phyloP scores from a whole-genome alignment of 2,888 invertebrate genomes.

The Homarus gammarus region DNA sequence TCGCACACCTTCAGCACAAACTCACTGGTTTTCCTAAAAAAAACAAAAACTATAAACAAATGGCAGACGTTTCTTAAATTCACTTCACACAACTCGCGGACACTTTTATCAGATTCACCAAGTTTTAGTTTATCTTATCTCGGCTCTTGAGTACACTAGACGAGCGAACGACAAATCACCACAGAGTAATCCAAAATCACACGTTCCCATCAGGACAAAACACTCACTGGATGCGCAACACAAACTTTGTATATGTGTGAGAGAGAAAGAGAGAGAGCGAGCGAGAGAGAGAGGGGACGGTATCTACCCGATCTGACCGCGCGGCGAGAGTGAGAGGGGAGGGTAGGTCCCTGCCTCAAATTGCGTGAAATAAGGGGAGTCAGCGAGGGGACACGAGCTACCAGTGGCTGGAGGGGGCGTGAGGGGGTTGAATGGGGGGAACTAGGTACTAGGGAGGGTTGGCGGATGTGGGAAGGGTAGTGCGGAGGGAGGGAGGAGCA shows the following conservation, averaged over 20 bases:
- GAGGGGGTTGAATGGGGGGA: conserved; percentile 1
- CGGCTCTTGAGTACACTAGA: background rate
- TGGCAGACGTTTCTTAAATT: too few species aligned
- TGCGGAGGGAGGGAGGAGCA: background rate
- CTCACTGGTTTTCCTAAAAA: too few species aligned
- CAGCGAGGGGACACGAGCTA: conserved; percentile 35
- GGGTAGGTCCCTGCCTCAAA: conserved; percentile 27
- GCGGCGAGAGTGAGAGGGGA: conserved; percentile 39
- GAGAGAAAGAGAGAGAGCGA: conserved; percentile 7
- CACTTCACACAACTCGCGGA: background rate
- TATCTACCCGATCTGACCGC: conserved; percentile 41
- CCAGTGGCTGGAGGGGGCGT: background rate
- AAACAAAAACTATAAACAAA: too few species aligned
- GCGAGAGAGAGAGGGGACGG: too few species aligned
- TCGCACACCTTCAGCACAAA: too few species aligned
- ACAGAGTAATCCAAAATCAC: background rate
- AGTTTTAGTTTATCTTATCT: background rate
- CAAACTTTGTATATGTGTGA: background rate
- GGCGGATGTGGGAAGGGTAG: background rate
- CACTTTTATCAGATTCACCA: background rate
- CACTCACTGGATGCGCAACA: background rate
- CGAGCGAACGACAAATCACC: background rate
- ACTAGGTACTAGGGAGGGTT: background rate
- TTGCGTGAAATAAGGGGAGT: conserved; percentile 51
- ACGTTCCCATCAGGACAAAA: background rate